A percentile compares a stretch with the other conserved stretches of the same genome.
These are phyloP conservation scores for Rallus limicola DNA, from an alignment of 2,113 vertebrate genomes.

Conservation along the genomic window DNA sequence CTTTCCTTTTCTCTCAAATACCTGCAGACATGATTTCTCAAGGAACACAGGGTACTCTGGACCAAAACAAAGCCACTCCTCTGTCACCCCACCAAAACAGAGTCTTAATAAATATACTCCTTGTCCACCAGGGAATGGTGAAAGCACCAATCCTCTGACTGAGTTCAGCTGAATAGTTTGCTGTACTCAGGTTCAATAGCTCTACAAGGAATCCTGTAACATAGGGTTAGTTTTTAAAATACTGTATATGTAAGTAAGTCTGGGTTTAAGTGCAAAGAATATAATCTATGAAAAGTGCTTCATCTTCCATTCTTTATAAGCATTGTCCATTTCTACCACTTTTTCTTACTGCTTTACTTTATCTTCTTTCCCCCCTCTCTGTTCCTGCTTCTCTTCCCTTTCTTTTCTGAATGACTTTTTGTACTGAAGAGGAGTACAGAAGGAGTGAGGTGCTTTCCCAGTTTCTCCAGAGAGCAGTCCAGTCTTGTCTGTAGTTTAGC, in stretches of 20 bases:
- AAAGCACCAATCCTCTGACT: not conserved
- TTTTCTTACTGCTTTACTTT: not conserved
- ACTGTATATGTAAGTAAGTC: not conserved
- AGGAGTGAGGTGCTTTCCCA: not conserved
- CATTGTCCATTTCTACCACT: not conserved
- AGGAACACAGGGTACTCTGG: not conserved
- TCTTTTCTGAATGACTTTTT: not conserved
- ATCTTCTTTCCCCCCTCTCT: not conserved
- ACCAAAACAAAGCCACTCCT: not conserved
- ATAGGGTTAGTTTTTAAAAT: not conserved
- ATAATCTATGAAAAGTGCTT: not conserved
- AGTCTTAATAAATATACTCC: not conserved
- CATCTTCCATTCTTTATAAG: not conserved
- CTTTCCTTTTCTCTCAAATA: not conserved
- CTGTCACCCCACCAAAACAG: not conserved
- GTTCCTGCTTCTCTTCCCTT: not conserved
- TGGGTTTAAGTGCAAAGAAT: not conserved
- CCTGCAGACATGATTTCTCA: not conserved
- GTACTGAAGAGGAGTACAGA: not conserved
- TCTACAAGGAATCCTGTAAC: not conserved
- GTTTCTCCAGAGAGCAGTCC: not conserved
- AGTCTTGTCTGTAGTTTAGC: not conserved
- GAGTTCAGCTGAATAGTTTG: not conserved
- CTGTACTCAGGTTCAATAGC: not conserved
- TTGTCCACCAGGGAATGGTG: not conserved